These are phyloP conservation scores for Crotalus tigris DNA, from an alignment of 2,113 vertebrate species.

Conservation along the genomic window DNA sequence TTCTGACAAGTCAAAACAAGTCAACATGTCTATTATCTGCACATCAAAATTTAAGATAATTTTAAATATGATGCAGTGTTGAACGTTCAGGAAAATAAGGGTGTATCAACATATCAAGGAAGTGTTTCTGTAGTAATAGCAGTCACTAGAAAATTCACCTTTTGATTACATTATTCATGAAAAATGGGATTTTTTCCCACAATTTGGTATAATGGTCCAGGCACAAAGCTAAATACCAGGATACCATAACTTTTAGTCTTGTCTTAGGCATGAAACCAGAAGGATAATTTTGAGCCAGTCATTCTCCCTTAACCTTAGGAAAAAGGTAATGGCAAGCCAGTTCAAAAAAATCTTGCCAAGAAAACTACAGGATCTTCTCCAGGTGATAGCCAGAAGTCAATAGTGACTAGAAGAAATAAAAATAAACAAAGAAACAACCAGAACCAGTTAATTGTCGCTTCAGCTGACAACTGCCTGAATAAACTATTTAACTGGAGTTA, in stretches of 20 bases:
- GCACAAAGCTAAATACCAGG: not conserved
- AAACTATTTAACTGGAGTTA: not conserved
- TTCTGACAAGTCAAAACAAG: too few relatives aligned
- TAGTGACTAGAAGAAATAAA: not conserved
- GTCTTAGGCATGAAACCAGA: not conserved
- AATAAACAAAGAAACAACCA: not conserved
- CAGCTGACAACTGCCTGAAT: not conserved
- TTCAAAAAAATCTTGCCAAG: not conserved
- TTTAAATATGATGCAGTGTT: not conserved
- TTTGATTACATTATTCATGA: not conserved
- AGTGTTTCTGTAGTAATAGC: not conserved
- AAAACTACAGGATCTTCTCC: not conserved
- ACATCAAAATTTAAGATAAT: not conserved
- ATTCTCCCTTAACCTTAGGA: not conserved
- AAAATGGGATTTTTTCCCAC: not conserved
- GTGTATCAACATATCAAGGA: not conserved
- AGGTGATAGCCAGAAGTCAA: not conserved
- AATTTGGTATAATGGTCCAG: not conserved
- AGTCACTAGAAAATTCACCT: not conserved
- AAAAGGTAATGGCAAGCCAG: not conserved
- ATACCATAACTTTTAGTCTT: not conserved
- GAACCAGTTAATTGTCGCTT: not conserved
- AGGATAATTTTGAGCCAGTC: not conserved
- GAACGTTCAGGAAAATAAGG: not conserved
- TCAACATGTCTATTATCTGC: not conserved